Evolutionary conservation across 2,113 vertebrate genomes (phyloP).

Genomic region (Xenopus laevis): DNA sequence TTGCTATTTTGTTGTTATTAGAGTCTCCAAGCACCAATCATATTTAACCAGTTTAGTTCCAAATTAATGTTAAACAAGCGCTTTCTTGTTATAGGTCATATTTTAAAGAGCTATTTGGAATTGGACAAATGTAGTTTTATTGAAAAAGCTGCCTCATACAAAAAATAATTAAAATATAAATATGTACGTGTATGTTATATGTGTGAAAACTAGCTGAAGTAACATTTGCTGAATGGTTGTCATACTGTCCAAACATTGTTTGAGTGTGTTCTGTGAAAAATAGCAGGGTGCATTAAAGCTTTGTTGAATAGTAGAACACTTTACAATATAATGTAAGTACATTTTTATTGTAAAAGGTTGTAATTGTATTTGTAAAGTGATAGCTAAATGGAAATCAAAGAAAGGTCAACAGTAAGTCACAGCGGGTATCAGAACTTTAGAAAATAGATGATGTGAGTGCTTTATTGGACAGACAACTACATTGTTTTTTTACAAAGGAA

Average conservation of each 20-base stretch:
- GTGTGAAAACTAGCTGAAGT: no score
- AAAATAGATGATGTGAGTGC: constrained; percentile 49
- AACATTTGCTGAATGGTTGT: no score
- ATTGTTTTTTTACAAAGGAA: constrained; percentile 53
- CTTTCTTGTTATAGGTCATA: no score
- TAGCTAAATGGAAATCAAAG: constrained; percentile 49
- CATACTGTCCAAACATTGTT: no score
- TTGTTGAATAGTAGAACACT: constrained; percentile 43
- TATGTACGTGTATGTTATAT: no score
- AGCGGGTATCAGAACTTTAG: constrained; percentile 45
- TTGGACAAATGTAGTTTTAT: background rate
- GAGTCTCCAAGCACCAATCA: no score
- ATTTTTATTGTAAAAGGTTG: constrained; percentile 42
- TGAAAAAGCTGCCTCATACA: background rate
- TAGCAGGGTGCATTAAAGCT: constrained; percentile 8
- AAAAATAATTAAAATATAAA: no score
- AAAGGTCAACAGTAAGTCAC: constrained; percentile 52
- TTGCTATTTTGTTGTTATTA: no score
- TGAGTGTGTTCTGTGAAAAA: constrained; percentile 39
- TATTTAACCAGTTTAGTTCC: no score
- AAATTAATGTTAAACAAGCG: no score
- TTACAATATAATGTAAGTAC: constrained; percentile 30
- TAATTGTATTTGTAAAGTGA: constrained; percentile 47
- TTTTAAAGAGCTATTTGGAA: background rate
- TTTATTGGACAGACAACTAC: constrained; percentile 47